A percentile compares a stretch with the other conserved stretches of the same genome.
These are phyloP conservation scores for Drosophila neonasuta DNA, from an alignment of 2,888 invertebrate species.

Conservation along the genomic window DNA sequence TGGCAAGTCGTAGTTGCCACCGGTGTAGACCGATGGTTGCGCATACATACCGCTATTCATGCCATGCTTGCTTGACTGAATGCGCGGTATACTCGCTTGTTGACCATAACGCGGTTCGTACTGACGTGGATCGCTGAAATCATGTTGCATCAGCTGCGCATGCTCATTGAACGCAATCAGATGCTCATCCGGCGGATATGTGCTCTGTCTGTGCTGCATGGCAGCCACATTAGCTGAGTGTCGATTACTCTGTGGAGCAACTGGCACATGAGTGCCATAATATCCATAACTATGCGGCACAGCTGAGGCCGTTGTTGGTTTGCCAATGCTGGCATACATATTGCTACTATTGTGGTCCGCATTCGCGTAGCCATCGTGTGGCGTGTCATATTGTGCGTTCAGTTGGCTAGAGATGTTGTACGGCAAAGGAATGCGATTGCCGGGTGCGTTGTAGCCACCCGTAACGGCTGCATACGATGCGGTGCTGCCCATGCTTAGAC, in stretches of 20 bases:
- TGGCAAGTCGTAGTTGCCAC: conserved; percentile 56
- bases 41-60: conserved; percentile 45
- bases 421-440: conserved; percentile 82
- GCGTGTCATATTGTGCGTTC: conserved; percentile 71
- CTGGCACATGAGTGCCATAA: conserved; percentile 37
- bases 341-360: conserved; percentile 55
- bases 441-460: conserved; percentile 81
- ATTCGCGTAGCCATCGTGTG: conserved; percentile 53
- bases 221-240: conserved; percentile 29
- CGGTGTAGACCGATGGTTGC: conserved; percentile 36
- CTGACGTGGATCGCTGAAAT: conserved; percentile 68
- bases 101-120: conserved; percentile 43
- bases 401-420: conserved; percentile 81
- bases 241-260: neutral
- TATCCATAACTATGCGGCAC: conserved; percentile 69
- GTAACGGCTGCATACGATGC: conserved; percentile 78
- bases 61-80: conserved; percentile 20
- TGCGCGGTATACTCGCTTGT: conserved; percentile 18
- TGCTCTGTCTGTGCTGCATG: conserved; percentile 72
- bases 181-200: conserved; percentile 78
- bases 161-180: conserved; percentile 81
- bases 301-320: conserved; percentile 30
- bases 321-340: conserved; percentile 70
- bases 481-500: conserved; percentile 72
- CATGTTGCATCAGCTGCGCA: conserved; percentile 71